These are phyloP conservation scores for Nothura maculosa DNA, from an alignment of 2,797 vertebrate genomes.

Conservation along the genomic window DNA sequence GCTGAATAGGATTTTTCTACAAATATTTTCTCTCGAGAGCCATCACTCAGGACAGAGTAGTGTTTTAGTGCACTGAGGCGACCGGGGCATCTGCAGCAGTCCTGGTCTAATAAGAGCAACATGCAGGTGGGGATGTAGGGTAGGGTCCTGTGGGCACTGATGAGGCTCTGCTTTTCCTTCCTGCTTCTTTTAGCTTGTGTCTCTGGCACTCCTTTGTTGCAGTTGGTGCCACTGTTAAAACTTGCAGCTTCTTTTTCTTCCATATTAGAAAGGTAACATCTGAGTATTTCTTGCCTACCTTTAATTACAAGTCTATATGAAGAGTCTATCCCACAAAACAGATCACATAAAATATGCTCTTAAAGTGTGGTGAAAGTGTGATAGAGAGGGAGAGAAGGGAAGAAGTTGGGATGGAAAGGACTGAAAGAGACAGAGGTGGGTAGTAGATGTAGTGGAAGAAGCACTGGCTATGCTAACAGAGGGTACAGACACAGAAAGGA, in stretches of 20 bases:
- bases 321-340: not conserved
- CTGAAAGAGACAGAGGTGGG: not conserved
- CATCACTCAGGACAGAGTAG: rapidly evolving
- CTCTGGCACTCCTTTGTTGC: rapidly evolving
- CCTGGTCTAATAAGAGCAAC: not conserved
- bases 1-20: not conserved
- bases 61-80: not conserved
- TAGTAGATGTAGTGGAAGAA: rapidly evolving
- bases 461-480: not conserved
- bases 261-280: not conserved
- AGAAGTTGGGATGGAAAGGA: not conserved
- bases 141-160: not conserved
- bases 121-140: rapidly evolving
- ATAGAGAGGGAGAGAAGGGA: not conserved
- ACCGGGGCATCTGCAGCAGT: not conserved
- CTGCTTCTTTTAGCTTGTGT: not conserved
- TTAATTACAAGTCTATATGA: not conserved
- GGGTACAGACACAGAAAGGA: not conserved
- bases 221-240: not conserved
- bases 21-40: not conserved
- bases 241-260: not conserved
- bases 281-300: not conserved
- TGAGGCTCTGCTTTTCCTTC: not conserved
- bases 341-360: not conserved
- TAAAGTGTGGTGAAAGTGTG: not conserved